Conservation (phyloP, 2,113 vertebrate genomes). For the Upupa epops region DNA sequence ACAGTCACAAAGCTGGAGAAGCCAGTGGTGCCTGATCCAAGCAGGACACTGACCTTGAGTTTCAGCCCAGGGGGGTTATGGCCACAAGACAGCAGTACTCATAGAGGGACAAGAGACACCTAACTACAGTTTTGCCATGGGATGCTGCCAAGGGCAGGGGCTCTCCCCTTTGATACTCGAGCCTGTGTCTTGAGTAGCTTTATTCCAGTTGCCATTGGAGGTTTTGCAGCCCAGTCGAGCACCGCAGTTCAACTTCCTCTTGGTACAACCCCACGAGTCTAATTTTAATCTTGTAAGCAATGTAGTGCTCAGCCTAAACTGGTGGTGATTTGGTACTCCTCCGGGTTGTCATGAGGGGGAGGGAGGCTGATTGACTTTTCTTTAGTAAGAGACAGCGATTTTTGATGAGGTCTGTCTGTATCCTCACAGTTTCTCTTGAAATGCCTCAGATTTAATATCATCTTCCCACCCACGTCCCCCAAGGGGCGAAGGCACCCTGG, state of each 20-base stretch:
- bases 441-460: neutral
- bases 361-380: neutral
- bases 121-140: neutral
- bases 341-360: neutral
- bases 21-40: neutral
- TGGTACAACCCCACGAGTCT: conserved; percentile 50
- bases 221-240: conserved; percentile 63
- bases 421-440: neutral
- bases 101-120: neutral
- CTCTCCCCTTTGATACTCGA: neutral
- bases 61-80: neutral
- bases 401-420: neutral
- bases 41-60: neutral
- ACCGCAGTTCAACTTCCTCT: conserved; percentile 57
- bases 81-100: neutral
- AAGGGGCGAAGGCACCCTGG: neutral
- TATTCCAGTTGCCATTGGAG: conserved; percentile 33
- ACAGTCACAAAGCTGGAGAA: neutral
- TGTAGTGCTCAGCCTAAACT: conserved; percentile 34
- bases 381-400: neutral
- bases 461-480: neutral
- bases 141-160: neutral
- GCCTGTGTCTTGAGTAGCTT: conserved; percentile 54
- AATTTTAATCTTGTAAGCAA: conserved; percentile 66
- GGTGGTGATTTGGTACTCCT: conserved; percentile 23